Evolutionary conservation across 1,140 invertebrate species (phyloP).

Genomic region (Maniola jurtina): DNA sequence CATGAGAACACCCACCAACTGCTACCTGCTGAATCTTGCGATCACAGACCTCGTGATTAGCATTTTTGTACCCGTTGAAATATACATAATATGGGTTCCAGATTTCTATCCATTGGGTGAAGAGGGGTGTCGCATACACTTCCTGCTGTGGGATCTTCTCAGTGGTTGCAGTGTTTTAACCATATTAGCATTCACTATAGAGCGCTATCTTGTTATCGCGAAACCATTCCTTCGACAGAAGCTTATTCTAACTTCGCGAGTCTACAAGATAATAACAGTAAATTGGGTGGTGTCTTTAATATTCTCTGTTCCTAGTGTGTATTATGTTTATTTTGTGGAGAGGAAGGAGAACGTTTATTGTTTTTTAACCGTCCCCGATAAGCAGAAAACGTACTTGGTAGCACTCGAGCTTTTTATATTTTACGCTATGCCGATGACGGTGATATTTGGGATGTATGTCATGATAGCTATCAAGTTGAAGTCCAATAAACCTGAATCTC

Average conservation of each 20-base stretch:
- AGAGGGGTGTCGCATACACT: constrained; percentile 89
- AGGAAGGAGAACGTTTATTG: constrained; percentile 75
- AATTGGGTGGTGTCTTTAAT: constrained; percentile 86
- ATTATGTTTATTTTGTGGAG: constrained; percentile 83
- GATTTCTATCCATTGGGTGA: constrained; percentile 93
- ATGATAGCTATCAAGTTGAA: constrained; percentile 88
- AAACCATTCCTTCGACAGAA: constrained; percentile 88
- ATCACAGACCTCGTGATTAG: constrained; percentile 93
- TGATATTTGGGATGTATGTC: constrained; percentile 90
- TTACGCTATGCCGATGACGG: constrained; percentile 90
- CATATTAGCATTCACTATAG: constrained; percentile 89
- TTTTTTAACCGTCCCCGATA: constrained; percentile 76
- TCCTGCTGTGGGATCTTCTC: constrained; percentile 90
- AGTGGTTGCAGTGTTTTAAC: constrained; percentile 95
- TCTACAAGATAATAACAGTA: constrained; percentile 84
- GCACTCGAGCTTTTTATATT: constrained; percentile 90
- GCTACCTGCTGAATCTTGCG: constrained; percentile 95
- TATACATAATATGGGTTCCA: constrained; percentile 90
- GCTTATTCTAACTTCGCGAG: constrained; percentile 88
- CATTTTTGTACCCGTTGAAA: constrained; percentile 88
- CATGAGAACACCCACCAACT: constrained; percentile 95
- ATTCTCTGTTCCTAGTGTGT: constrained; percentile 88
- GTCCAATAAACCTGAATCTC: constrained; percentile 78
- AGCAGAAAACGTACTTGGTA: constrained; percentile 81
- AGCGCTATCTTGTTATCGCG: constrained; percentile 88